Percentiles rank a stretch among this genome's conserved stretches.
phyloP scores from a whole-genome alignment of 2,113 vertebrate species.

The Platysteira castanea region DNA sequence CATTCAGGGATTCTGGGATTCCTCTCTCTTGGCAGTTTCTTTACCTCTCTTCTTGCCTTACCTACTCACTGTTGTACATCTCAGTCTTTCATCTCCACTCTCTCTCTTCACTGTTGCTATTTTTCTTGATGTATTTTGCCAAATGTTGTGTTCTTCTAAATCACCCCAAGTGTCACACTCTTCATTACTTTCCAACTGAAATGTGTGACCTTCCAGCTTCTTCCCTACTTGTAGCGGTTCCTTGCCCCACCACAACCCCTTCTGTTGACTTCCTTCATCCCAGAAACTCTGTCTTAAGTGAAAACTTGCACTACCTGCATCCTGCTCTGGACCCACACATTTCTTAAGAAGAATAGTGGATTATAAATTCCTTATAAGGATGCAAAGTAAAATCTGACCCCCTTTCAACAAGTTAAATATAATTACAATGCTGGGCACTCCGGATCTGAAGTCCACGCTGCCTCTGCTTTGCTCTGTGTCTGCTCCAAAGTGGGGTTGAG shows the following conservation, averaged over 20 bases:
- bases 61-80: neutral
- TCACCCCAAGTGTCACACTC: neutral
- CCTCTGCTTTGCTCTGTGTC: neutral
- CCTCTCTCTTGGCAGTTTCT: neutral
- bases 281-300: neutral
- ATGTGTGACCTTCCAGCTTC: neutral
- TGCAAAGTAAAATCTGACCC: neutral
- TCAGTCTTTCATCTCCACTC: neutral
- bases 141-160: neutral
- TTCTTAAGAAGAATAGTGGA: neutral
- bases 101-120: neutral
- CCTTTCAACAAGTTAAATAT: neutral
- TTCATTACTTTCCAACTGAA: neutral
- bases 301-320: neutral
- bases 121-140: neutral
- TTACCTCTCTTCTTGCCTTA: neutral
- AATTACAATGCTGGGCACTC: neutral
- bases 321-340: neutral
- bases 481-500: neutral
- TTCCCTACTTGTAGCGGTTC: neutral
- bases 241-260: neutral
- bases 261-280: neutral
- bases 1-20: neutral
- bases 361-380: neutral
- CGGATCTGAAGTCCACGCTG: accelerated